Evolutionary conservation across 2,797 vertebrate species (phyloP), one percentile per base, ranked within the genome.

Genomic region (Ambastaia sidthimunki): DNA sequence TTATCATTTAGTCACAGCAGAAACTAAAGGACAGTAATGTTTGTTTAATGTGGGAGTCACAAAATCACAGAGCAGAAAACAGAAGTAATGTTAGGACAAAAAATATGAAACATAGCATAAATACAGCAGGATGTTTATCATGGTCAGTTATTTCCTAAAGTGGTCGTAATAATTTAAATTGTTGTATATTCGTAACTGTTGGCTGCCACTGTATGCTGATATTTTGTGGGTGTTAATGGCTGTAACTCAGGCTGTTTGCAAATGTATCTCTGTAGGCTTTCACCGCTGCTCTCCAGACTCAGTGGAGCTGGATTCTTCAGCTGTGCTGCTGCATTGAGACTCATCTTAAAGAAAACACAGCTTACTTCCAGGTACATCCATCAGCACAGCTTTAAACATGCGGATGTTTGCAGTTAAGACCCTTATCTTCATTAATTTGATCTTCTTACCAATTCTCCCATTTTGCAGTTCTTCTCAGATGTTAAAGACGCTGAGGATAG

Each of bases 291-390:
- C 90, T 98, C 83, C 97, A 97, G 93, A 98, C 97, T 0, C 96
- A 98, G 92, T 98, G 97, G 97, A 97, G 97, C 50, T 98, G 97
- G 97, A 93, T 96, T 87, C 94, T 98, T 0, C 97, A 98, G 92
- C 88, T 98, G 50, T 98, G 97, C 88, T 98, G 97, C 88, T 98
- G 97, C 76, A 92, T 97, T 0, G 97, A 98, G 87, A 93, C 94
- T 0, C 97, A 98, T 87, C 92, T 98, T 66, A 97, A 97, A 86
- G 97, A 98, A 89, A 98, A 98, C 88, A 92, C 94, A 0, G 92
- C 94, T 76, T 96, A 97, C 90, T 98, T 96, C 90, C 96, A 98
- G 94, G 97, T 98, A 78, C 2, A 54, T 65, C 34, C 11, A 55
- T 62, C 13, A n/a, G 11, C 31, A 65, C 28, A 4, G 25, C 19